Evolutionary conservation across 1,140 invertebrate species (phyloP), one percentile per base, ranked within the genome.

Genomic region (Rhyzopertha dominica): DNA sequence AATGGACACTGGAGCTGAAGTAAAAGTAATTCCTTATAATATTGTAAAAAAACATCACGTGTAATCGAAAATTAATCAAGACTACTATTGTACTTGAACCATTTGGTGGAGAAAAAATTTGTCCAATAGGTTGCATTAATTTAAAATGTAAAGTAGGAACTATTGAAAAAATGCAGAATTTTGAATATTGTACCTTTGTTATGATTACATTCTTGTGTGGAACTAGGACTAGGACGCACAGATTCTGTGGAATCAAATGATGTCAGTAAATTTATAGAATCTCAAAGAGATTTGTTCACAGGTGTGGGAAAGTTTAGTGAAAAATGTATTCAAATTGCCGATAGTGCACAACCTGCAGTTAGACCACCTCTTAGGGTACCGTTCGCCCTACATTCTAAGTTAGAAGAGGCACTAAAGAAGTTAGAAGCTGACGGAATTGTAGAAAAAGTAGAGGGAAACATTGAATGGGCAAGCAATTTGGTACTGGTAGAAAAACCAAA

Each of bases 401-500:
- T 55, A 10, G 48, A 43, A 10, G 23, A 16, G 16, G 56, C 47
- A 36, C 29, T 61, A 12, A 23, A 47, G 12, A 24, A 35, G 14
- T 30, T 61, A 32, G 54, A 34, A 37, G 22, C 45, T 3, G 43
- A 47, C 8, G 30, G 45, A 29, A 44, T 61, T 19, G 54, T 61
- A 13, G 24, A 19, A 9, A 59, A 52, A 29, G 51, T 51, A 10
- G 49, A 54, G 34, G 43, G 47, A n/a, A 51, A 51, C 4, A 43
- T 25, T 10, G 47, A 30, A 18, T 61, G 55, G 51, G 49, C 55
- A 18, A 61, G 47, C 40, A 56, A 51, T 48, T 44, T 52, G 18
- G 50, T 58, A 31, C 47, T 58, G 19, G 48, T 51, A 3, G 51
- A 59, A 42, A 59, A 58, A 35, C 34, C 13, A 47, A 40, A 50